phyloP scores from a whole-genome alignment of 1,140 invertebrate genomes.

The Scylla paramamosain region DNA sequence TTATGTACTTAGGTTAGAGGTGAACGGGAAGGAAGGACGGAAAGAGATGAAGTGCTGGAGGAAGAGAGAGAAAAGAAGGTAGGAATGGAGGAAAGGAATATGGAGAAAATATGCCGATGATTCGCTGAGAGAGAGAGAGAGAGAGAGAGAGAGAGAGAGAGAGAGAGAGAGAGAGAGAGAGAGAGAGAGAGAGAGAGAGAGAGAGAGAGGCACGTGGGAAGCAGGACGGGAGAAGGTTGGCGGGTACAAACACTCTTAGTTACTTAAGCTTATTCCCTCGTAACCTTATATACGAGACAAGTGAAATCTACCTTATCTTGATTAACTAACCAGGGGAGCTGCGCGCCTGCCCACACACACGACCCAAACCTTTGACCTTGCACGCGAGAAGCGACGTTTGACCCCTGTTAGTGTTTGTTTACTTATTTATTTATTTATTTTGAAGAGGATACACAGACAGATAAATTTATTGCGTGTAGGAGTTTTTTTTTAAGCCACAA shows the following conservation, averaged over 20 bases:
- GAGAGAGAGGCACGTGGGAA: not conserved
- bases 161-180: not conserved
- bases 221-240: not conserved
- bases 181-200: not conserved
- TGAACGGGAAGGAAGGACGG: not conserved
- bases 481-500: too few relatives aligned
- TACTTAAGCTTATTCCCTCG: not conserved
- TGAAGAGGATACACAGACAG: too few relatives aligned
- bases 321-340: not conserved
- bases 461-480: too few relatives aligned
- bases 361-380: too few relatives aligned
- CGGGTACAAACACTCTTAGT: not conserved
- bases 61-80: not conserved
- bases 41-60: not conserved
- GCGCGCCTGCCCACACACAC: not conserved
- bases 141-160: not conserved
- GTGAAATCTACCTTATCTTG: not conserved
- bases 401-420: too few relatives aligned
- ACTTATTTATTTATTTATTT: too few relatives aligned
- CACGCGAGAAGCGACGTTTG: too few relatives aligned
- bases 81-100: not conserved
- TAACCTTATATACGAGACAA: not conserved
- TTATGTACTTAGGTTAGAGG: too few relatives aligned
- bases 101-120: not conserved
- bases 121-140: not conserved